A percentile compares a stretch with the other conserved stretches of the same genome.
Evolutionary conservation across 2,113 vertebrate species (phyloP).

Genomic region (Solea solea): DNA sequence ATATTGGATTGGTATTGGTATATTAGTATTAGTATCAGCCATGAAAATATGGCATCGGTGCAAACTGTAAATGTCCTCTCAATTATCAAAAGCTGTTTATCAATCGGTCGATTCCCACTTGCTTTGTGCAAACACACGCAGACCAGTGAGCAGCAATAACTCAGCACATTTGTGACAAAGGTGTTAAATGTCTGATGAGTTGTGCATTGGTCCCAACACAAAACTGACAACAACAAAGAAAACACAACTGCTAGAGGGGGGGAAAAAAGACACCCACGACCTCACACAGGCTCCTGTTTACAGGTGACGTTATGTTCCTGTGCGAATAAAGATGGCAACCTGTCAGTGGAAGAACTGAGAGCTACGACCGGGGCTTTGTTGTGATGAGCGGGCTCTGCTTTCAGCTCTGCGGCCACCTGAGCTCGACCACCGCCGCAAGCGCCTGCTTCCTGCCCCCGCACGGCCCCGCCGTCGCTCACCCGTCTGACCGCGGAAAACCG

Average conservation of each 20-base stretch:
- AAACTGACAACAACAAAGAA: not conserved
- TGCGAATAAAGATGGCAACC: conserved; percentile 65
- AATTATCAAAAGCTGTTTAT: not conserved
- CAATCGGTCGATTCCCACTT: not conserved
- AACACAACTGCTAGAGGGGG: not conserved
- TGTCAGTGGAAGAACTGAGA: conserved; percentile 43
- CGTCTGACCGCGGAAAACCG: conserved; percentile 36
- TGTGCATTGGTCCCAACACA: too few relatives aligned
- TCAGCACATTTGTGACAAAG: not conserved
- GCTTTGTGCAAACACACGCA: not conserved
- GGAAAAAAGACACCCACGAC: not conserved
- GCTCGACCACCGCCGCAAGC: not conserved
- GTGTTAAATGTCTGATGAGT: not conserved
- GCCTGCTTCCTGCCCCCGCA: not conserved
- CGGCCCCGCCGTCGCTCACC: conserved; percentile 34
- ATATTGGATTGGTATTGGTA: too few relatives aligned
- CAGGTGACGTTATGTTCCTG: conserved; percentile 33
- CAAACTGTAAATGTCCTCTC: too few relatives aligned
- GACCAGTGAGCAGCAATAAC: not conserved
- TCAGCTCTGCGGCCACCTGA: not conserved
- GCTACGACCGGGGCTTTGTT: conserved; percentile 65
- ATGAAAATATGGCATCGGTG: too few relatives aligned
- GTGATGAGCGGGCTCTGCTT: conserved; percentile 41
- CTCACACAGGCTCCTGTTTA: conserved; percentile 2
- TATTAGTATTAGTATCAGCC: too few relatives aligned